These are phyloP conservation scores for Xenentodon cancila DNA, from an alignment of 2,797 vertebrate species.

Conservation along the genomic window DNA sequence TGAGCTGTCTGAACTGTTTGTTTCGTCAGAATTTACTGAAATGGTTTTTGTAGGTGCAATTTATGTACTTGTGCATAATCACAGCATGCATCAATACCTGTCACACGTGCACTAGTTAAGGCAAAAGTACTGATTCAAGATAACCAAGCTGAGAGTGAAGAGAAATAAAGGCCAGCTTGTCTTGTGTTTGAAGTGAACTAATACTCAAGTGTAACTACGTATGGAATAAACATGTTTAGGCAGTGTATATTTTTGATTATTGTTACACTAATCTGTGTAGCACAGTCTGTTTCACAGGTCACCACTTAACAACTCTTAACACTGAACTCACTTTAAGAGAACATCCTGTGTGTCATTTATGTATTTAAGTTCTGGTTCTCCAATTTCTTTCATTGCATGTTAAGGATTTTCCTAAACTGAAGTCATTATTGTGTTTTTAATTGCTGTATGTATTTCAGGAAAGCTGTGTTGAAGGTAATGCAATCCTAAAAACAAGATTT, in stretches of 20 bases:
- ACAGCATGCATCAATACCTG: conserved; percentile 12
- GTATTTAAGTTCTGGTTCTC: conserved; percentile 6
- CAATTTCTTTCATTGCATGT: conserved; percentile 4
- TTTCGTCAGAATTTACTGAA: not conserved
- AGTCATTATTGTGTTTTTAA: not conserved
- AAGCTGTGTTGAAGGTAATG: conserved; percentile 29
- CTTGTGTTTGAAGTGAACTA: conserved; percentile 8
- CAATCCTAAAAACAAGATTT: conserved; percentile 18
- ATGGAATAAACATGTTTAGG: conserved; percentile 34
- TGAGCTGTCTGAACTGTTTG: conserved; percentile 26
- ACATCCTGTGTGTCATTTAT: conserved; percentile 10
- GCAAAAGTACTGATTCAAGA: conserved; percentile 15
- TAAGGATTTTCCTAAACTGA: too few species aligned
- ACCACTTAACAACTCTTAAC: conserved; percentile 17
- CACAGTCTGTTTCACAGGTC: conserved; percentile 26
- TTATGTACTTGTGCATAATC: conserved; percentile 16
- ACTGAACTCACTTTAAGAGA: conserved; percentile 1
- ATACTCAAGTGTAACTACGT: conserved; percentile 13
- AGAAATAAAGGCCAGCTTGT: conserved; percentile 16
- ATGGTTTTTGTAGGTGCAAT: conserved; percentile 1
- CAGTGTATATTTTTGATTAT: conserved; percentile 40
- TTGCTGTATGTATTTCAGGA: conserved; percentile 22
- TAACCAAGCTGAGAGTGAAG: conserved; percentile 1
- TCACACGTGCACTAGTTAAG: conserved; percentile 18
- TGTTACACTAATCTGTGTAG: conserved; percentile 28